Percentiles rank a stretch among this genome's conserved stretches.
phyloP scores from a whole-genome alignment of 2,888 invertebrate species.

The Drosophila prolongata region DNA sequence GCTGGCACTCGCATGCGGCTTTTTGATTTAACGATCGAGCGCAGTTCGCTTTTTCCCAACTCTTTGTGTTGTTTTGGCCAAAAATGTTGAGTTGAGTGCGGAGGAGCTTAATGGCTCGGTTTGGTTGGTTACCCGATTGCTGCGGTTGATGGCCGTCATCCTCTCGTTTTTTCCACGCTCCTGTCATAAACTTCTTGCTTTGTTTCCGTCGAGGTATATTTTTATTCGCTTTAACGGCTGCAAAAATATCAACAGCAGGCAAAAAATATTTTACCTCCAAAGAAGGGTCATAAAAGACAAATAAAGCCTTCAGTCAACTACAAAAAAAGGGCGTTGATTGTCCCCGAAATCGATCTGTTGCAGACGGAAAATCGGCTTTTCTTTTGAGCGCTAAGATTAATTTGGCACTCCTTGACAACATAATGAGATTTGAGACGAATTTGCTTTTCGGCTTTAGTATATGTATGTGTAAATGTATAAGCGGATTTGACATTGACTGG shows the following conservation, averaged over 20 bases:
- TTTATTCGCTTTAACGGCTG: constrained; percentile 56
- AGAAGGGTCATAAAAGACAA: constrained; percentile 17
- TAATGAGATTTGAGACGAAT: constrained; percentile 10
- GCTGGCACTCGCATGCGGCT: constrained; percentile 79
- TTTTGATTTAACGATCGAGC: constrained; percentile 79
- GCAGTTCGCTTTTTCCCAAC: constrained; percentile 46
- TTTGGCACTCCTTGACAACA: constrained; percentile 14
- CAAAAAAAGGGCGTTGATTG: constrained; percentile 20
- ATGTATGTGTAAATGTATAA: constrained; percentile 22
- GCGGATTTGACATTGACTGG: constrained; percentile 8
- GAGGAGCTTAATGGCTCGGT: constrained; percentile 65
- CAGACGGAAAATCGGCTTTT: constrained; percentile 35
- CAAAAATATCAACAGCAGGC: constrained; percentile 30
- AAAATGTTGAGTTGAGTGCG: constrained; percentile 4
- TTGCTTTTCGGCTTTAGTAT: constrained; percentile 19
- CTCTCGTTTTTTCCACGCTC: constrained; percentile 43
- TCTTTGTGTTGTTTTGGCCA: constrained; percentile 12
- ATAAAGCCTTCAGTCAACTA: constrained; percentile 14
- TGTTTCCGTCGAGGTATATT: constrained; percentile 48
- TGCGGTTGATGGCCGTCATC: constrained; percentile 66
- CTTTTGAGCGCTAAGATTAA: constrained; percentile 19
- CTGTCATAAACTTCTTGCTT: constrained; percentile 53
- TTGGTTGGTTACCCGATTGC: constrained; percentile 63
- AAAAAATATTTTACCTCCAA: constrained; percentile 23
- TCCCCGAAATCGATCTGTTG: constrained; percentile 31